A percentile compares a stretch with the other conserved stretches of the same genome.
These are phyloP conservation scores for Acipenser ruthenus DNA, from an alignment of 2,797 vertebrate genomes.

Conservation along the genomic window DNA sequence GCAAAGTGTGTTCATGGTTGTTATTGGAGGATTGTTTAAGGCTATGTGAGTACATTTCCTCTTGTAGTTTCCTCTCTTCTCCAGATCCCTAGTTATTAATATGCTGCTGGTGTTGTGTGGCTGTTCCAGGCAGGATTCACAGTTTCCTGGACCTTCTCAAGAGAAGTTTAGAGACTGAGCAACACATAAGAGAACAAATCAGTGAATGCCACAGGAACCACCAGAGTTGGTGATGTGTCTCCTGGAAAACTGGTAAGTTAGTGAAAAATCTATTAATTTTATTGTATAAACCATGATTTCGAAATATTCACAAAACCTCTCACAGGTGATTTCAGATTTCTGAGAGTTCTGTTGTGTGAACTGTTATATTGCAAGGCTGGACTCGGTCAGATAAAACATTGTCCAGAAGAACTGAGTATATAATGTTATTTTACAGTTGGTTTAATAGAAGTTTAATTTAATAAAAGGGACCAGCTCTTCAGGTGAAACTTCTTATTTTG, in stretches of 20 bases:
- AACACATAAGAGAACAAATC: background rate
- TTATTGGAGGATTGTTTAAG: background rate
- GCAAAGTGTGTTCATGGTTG: background rate
- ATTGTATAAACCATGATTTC: too few species aligned
- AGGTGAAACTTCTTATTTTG: too few species aligned
- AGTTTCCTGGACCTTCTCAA: slow-evolving; percentile 2
- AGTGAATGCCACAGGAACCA: background rate
- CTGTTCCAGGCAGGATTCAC: slow-evolving; percentile 1
- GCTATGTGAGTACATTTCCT: slow-evolving; percentile 7
- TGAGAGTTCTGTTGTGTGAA: too few species aligned
- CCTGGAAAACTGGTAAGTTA: slow-evolving; percentile 4
- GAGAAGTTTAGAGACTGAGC: background rate
- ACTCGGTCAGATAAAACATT: too few species aligned
- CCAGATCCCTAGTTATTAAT: background rate
- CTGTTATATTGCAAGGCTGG: too few species aligned
- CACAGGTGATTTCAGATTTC: too few species aligned
- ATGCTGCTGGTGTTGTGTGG: background rate
- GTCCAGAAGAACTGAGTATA: too few species aligned
- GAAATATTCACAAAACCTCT: too few species aligned
- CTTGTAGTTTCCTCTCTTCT: slow-evolving; percentile 4
- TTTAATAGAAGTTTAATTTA: too few species aligned
- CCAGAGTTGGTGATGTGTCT: background rate
- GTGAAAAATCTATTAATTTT: background rate
- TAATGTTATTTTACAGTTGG: too few species aligned
- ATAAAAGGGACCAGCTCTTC: too few species aligned